These are phyloP conservation scores for Slavum lentiscoides DNA, from an alignment of 2,888 invertebrate genomes.

Conservation along the genomic window DNA sequence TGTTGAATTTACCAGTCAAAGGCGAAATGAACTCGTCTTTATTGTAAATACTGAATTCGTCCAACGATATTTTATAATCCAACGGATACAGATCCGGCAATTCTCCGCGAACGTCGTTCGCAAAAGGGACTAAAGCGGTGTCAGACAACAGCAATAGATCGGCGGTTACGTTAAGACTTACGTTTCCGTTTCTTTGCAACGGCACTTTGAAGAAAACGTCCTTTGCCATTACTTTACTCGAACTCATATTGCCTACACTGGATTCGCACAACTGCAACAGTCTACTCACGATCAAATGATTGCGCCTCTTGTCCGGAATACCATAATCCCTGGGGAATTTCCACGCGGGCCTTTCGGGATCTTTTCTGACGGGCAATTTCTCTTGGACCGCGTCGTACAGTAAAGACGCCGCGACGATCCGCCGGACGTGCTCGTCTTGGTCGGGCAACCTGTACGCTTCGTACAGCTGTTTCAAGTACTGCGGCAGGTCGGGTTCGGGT, in stretches of 20 bases:
- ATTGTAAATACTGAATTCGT: conserved; percentile 68
- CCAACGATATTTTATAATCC: conserved; percentile 71
- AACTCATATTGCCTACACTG: conserved; percentile 46
- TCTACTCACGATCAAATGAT: conserved; percentile 64
- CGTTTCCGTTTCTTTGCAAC: conserved; percentile 57
- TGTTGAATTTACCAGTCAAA: conserved; percentile 60
- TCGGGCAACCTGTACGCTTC: conserved; percentile 28
- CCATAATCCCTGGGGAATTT: conserved; percentile 76
- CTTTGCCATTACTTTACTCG: conserved; percentile 48
- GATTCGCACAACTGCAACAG: conserved; percentile 65
- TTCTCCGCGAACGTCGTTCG: conserved; percentile 60
- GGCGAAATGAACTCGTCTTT: conserved; percentile 65
- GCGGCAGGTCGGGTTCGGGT: conserved; percentile 67
- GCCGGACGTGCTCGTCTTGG: conserved; percentile 65
- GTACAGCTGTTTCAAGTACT: conserved; percentile 62
- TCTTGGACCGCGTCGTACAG: conserved; percentile 79
- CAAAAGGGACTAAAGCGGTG: conserved; percentile 65
- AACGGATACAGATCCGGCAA: conserved; percentile 78
- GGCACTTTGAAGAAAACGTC: conserved; percentile 55
- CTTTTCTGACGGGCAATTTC: conserved; percentile 74
- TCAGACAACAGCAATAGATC: conserved; percentile 71
- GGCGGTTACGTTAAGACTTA: conserved; percentile 68
- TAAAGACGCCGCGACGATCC: conserved; percentile 59
- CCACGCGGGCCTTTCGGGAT: conserved; percentile 71
- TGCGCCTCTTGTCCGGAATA: conserved; percentile 70